Percentiles rank a stretch among this genome's conserved stretches.
These are phyloP conservation scores for Panagrolaimus sp. DNA, from an alignment of 1,140 invertebrate species.

Conservation along the genomic window DNA sequence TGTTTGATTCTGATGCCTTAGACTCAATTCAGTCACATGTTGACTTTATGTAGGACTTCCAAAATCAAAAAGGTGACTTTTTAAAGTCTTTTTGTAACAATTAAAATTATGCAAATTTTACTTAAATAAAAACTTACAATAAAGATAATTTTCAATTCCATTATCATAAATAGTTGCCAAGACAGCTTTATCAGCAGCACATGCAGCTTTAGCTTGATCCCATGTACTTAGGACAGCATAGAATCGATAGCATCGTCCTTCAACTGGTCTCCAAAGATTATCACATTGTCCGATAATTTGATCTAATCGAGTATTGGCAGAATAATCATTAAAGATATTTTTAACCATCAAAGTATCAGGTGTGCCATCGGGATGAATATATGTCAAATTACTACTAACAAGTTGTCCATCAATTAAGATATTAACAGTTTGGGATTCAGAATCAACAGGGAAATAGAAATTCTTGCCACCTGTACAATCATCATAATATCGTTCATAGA, in stretches of 20 bases:
- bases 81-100: no score
- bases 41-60: no score
- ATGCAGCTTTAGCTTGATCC: not conserved
- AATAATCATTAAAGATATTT: conserved; percentile 9
- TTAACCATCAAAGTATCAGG: not conserved
- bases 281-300: conserved; percentile 9
- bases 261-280: not conserved
- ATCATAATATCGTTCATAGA: not conserved
- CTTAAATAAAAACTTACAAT: no score
- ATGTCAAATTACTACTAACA: not conserved
- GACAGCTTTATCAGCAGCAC: not conserved
- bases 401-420: conserved; percentile 2
- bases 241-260: conserved; percentile 8
- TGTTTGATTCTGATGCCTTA: no score
- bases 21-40: no score
- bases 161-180: not conserved
- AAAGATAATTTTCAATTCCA: not conserved
- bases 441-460: conserved; percentile 15
- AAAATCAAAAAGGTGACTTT: no score
- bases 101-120: no score
- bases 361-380: not conserved
- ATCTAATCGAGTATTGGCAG: not conserved
- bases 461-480: not conserved
- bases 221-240: not conserved
- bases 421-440: not conserved